Evolutionary conservation across 2,888 invertebrate species (phyloP).

Genomic region (Ophion obscuratus): DNA sequence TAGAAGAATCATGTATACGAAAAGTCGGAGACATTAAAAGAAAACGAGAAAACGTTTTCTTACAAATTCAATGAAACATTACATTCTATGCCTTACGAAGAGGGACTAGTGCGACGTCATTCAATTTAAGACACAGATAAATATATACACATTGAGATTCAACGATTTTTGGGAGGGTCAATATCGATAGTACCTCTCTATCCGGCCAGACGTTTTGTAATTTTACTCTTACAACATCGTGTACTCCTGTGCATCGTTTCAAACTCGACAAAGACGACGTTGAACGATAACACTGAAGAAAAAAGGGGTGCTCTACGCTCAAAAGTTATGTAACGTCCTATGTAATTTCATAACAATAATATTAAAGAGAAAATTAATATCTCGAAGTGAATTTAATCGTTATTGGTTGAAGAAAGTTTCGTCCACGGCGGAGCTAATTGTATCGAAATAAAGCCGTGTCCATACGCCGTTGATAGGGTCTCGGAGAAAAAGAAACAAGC

Average conservation of each 20-base stretch:
- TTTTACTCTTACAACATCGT: constrained; percentile 69
- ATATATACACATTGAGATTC: constrained; percentile 53
- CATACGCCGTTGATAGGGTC: too few relatives aligned
- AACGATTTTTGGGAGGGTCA: constrained; percentile 69
- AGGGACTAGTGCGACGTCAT: constrained; percentile 57
- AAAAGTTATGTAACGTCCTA: constrained; percentile 74
- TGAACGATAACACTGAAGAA: constrained; percentile 49
- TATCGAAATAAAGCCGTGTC: too few relatives aligned
- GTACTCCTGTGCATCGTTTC: constrained; percentile 65
- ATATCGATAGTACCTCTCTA: constrained; percentile 74
- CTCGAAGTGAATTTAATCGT: too few relatives aligned
- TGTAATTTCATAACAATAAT: constrained; percentile 77
- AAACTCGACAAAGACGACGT: constrained; percentile 42
- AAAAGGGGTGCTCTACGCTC: constrained; percentile 75
- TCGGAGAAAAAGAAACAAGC: too few relatives aligned
- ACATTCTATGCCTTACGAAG: constrained; percentile 46
- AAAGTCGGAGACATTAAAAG: neutral
- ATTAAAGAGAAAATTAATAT: constrained; percentile 74
- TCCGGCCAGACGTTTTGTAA: constrained; percentile 78
- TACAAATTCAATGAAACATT: constrained; percentile 48
- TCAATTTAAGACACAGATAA: constrained; percentile 32
- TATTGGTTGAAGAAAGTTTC: too few relatives aligned
- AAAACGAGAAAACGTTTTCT: constrained; percentile 30
- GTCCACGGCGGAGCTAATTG: too few relatives aligned
- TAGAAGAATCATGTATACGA: neutral